Conservation (phyloP, 2,113 vertebrate species). For the Peromyscus californicus region DNA sequence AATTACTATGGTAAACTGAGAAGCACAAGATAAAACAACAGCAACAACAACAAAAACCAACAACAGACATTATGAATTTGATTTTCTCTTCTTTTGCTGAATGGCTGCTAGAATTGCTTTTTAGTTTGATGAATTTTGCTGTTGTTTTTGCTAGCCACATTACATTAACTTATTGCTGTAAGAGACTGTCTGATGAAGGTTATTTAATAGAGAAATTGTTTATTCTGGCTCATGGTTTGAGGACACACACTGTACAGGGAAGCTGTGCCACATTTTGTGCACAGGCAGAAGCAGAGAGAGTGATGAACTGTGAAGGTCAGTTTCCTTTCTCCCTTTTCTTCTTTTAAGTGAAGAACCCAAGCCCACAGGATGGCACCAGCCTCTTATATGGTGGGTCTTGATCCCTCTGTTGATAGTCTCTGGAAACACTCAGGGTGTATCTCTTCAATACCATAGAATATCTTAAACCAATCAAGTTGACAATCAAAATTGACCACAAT, state of each 20-base stretch:
- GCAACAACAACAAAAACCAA: background rate
- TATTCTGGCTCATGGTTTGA: background rate
- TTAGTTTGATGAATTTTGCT: background rate
- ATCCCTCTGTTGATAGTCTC: background rate
- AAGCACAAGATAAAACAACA: conserved; percentile 49
- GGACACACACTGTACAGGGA: background rate
- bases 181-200: background rate
- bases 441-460: background rate
- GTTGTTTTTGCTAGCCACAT: background rate
- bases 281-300: background rate
- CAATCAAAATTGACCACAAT: background rate
- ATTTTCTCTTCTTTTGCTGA: background rate
- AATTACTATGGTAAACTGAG: conserved; percentile 68
- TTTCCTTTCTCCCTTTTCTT: background rate
- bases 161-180: background rate
- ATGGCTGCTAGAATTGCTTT: background rate
- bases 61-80: background rate
- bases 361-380: background rate
- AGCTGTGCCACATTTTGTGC: background rate
- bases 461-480: background rate
- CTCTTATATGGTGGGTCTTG: background rate
- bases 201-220: background rate
- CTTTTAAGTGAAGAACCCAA: background rate
- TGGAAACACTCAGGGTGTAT: background rate
- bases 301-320: background rate